Evolutionary conservation across 2,888 invertebrate species (phyloP).

Genomic region (Ennomos quercinarius): DNA sequence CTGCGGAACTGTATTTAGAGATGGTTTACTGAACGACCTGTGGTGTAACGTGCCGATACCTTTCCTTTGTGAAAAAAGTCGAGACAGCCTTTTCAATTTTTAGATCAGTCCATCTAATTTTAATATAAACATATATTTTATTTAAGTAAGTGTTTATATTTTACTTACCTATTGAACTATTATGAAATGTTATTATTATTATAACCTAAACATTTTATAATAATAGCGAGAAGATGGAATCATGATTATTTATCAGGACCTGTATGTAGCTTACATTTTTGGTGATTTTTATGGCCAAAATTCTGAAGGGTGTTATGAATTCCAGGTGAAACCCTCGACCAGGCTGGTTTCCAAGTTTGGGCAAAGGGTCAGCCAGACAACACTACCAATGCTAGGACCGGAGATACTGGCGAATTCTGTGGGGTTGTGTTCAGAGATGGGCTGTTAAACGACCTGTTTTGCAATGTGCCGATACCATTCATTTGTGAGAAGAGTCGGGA

Average conservation of each 20-base stretch:
- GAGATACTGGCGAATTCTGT: slow-evolving; percentile 47
- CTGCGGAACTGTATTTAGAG: not conserved
- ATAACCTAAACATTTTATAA: too few relatives aligned
- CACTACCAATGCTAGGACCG: slow-evolving; percentile 5
- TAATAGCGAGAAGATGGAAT: too few relatives aligned
- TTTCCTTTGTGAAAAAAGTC: slow-evolving; percentile 8
- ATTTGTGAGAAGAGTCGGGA: slow-evolving; percentile 12
- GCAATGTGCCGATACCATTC: slow-evolving; percentile 8
- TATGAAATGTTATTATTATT: too few relatives aligned
- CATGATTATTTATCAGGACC: too few relatives aligned
- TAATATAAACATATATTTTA: too few relatives aligned
- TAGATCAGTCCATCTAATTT: not conserved
- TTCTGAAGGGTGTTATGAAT: slow-evolving; percentile 2
- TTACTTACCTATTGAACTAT: too few relatives aligned
- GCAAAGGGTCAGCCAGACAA: slow-evolving; percentile 48
- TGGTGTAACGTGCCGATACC: slow-evolving; percentile 4
- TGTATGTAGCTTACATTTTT: too few relatives aligned
- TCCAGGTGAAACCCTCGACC: slow-evolving; percentile 49
- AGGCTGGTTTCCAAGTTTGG: slow-evolving; percentile 56
- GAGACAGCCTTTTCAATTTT: too few relatives aligned
- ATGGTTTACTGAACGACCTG: slow-evolving; percentile 1
- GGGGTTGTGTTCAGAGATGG: slow-evolving; percentile 47
- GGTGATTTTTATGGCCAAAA: not conserved
- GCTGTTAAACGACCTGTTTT: slow-evolving; percentile 50
- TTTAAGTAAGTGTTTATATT: not conserved